Conservation (phyloP, 2,113 vertebrate species). For the Siniperca knerii region DNA sequence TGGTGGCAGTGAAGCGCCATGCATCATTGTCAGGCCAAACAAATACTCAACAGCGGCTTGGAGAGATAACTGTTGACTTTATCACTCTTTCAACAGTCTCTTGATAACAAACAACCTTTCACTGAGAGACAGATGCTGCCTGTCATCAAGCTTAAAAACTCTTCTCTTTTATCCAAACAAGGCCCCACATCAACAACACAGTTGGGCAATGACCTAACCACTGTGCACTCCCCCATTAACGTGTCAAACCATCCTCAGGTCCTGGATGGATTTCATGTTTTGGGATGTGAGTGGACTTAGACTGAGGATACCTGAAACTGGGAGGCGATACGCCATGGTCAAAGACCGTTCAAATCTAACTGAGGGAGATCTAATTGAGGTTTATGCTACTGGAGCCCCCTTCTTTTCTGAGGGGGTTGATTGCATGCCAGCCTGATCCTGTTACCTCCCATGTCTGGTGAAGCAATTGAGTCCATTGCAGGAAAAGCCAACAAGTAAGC, state of each 20-base stretch:
- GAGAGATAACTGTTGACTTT: not conserved
- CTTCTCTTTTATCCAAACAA: conserved; percentile 13
- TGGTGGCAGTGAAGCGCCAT: not conserved
- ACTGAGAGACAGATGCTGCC: conserved; percentile 2
- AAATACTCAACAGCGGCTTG: conserved; percentile 33
- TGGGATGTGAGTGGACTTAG: conserved; percentile 23
- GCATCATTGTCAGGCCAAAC: conserved; percentile 49
- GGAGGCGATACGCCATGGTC: not conserved
- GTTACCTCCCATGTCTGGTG: conserved; percentile 63
- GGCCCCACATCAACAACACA: conserved; percentile 4
- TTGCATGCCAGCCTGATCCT: conserved; percentile 60
- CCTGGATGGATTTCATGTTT: conserved; percentile 15
- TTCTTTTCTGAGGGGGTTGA: conserved; percentile 31
- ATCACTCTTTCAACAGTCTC: conserved; percentile 7
- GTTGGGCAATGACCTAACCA: conserved; percentile 27
- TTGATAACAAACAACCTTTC: not conserved
- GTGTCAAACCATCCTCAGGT: not conserved
- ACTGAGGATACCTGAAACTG: not conserved
- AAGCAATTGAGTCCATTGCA: conserved; percentile 55
- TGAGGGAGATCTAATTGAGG: conserved; percentile 27
- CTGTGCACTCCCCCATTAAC: not conserved
- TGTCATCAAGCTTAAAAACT: conserved; percentile 34
- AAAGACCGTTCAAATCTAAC: conserved; percentile 22
- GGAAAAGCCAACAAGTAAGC: conserved; percentile 21
- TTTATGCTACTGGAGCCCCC: conserved; percentile 32